Evolutionary conservation across 2,797 vertebrate genomes (phyloP), one percentile per base, ranked within the genome.

Genomic region (Labeo calbasu): DNA sequence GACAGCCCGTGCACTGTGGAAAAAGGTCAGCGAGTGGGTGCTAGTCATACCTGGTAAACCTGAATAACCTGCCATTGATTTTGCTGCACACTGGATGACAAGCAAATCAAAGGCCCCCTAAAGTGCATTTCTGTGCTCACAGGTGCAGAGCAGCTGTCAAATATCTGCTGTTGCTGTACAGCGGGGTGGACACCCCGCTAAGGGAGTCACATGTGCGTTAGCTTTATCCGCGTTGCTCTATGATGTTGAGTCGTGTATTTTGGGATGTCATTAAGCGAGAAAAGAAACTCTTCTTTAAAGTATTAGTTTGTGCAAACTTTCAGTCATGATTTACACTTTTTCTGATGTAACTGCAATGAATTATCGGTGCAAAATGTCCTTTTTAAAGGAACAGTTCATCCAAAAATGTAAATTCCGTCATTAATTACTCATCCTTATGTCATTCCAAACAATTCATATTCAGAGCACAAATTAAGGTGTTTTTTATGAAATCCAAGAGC

Each of bases 1-100:
- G 82, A 57, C 59, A 75, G 72, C 32, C 73, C 23, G n/a, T 72
- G 82, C 53, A 69, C 77, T 80, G 76, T 78, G 59, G 48, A 66
- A 79, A 85, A 89, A 89, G 86, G 88, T 89, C 86, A 89, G 46
- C 9, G 43, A 70, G 72, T 83, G 48, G 71, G 79, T 81, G 72
- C 61, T 79, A 85, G 85, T 81, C 79, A 53, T 85, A 75, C 76
- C 85, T 87, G 76, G 80, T 81, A 87, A 83, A 76, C 72, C 77
- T 79, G 83, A 87, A 87, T 79, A 87, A 85, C 82, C 72, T 72
- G 59, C 84, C 80, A 87, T 87, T 78, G 86, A 89, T 87, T 89
- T 69, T 69, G 50, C 51, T 57, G 66, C 82, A 78, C 61, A 71
- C 77, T 70, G 71, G 68, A 69, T 83, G 84, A 63, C 82, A 78